These are phyloP conservation scores for Harpagifer antarcticus DNA, from an alignment of 2,797 vertebrate species.

Conservation along the genomic window DNA sequence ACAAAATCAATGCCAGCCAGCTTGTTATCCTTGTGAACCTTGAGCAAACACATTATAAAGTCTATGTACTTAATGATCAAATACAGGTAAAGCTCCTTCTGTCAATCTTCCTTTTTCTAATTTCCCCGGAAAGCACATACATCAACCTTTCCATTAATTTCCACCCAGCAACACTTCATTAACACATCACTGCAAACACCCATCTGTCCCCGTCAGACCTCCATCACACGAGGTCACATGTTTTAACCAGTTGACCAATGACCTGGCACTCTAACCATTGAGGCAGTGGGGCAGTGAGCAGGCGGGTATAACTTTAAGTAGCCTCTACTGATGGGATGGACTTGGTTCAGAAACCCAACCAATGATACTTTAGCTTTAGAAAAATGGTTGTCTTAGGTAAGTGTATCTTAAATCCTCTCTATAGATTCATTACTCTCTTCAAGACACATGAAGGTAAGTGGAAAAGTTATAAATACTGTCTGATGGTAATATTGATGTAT, in stretches of 20 bases:
- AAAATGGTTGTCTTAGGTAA: neutral
- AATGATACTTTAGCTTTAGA: conserved; percentile 3
- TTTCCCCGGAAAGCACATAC: conserved; percentile 16
- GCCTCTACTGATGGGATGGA: conserved; percentile 93
- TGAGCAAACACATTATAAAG: neutral
- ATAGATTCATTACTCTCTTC: conserved; percentile 31
- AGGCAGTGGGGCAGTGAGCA: conserved; percentile 90
- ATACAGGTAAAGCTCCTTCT: neutral
- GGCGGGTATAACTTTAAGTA: conserved; percentile 85
- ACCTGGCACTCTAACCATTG: conserved; percentile 87
- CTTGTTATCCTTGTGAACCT: conserved; percentile 22
- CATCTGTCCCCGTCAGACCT: conserved; percentile 8
- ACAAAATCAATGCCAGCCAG: neutral
- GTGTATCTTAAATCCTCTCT: conserved; percentile 13
- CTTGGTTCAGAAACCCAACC: conserved; percentile 90
- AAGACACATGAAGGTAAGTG: conserved; percentile 76
- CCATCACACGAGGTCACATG: conserved; percentile 26
- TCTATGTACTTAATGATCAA: conserved; percentile 3
- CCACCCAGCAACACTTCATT: conserved; percentile 13
- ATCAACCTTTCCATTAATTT: conserved; percentile 12
- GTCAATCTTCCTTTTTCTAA: conserved; percentile 8
- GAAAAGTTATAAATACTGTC: conserved; percentile 7
- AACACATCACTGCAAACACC: conserved; percentile 18
- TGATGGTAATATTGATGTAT: conserved; percentile 8
- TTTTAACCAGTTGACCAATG: conserved; percentile 66